A percentile compares a stretch with the other conserved stretches of the same genome.
phyloP scores from a whole-genome alignment of 2,797 vertebrate species.

The Fringilla coelebs region DNA sequence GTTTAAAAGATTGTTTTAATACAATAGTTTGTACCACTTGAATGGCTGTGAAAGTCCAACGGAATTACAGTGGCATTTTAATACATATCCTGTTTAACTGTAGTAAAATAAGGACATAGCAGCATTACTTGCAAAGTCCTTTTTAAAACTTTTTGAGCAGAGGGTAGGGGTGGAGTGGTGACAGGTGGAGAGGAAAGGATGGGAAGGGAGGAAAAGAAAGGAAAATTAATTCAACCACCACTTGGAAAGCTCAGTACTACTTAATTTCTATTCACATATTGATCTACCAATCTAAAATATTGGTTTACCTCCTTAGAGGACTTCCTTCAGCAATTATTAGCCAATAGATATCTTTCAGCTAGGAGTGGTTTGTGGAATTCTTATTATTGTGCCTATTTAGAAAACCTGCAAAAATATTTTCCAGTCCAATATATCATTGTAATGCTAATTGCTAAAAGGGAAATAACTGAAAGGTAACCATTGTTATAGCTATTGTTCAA shows the following conservation, averaged over 20 bases:
- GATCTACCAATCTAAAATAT: not conserved
- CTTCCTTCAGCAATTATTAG: not conserved
- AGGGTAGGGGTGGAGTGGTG: rapidly evolving
- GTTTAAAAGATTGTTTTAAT: not conserved
- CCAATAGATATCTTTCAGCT: not conserved
- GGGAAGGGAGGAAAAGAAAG: too few relatives aligned
- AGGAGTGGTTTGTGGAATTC: not conserved
- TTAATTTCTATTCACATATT: not conserved
- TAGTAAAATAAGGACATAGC: not conserved
- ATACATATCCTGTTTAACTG: not conserved
- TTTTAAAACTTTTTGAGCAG: not conserved
- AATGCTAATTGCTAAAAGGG: not conserved
- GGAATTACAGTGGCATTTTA: not conserved
- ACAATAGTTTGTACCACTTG: not conserved
- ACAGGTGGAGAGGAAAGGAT: not conserved
- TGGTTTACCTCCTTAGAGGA: not conserved
- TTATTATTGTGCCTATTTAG: not conserved
- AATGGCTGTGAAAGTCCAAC: not conserved
- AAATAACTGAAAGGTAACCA: not conserved
- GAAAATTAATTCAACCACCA: not conserved
- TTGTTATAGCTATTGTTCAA: not conserved
- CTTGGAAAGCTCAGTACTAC: not conserved
- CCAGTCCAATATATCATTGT: not conserved
- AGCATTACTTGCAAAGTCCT: not conserved
- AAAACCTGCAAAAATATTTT: not conserved